Base-by-base conservation (phyloP, 2,113 vertebrate genomes). In the Heterotilapia buettikoferi region DNA sequence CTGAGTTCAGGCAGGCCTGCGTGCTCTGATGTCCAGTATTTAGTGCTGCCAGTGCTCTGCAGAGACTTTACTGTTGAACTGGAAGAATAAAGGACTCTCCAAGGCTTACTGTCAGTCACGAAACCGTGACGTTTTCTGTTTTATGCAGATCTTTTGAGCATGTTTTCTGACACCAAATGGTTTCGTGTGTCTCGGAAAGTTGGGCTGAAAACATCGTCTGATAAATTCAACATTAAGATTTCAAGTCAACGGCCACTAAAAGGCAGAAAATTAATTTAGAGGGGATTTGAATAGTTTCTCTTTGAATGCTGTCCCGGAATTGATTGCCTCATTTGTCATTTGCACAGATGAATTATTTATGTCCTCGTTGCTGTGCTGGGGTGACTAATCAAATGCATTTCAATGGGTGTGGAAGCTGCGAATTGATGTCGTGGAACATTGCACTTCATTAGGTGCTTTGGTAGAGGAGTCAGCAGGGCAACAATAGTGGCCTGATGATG, bases 301-400 rank as follows among this genome's bases (percentile, higher is more conserved):
- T 95, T 95, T 95, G 93, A 95, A 94, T 91, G 89, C 93, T 88
- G 86, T 93, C 91, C 91, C 86, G 24, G 83, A 93, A 92, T 95
- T 95, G 94, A 96, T 96, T 94, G 94, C 93, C 93, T 94, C 93
- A 92, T 96, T 95, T 95, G 94, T 96, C 95, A 95, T 92, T 94
- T 92, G 89, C 89, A 90, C 93, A 91, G 93, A 95, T 96, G 91
- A 95, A 96, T 95, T 95, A 96, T 96, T 95, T 90, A 96, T 96
- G 92, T 92, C 84, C 88, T 83, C 10, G 71, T 91, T 93, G 94
- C 92, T 86, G 82, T 88, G 92, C 87, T 52, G 83, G 80, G 90
- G 90, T 90, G 94, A 96, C 94, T 95, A 94, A 96, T 96, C 94
- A 95, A 93, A 92, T 90, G 90, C 92, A 91, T 94, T 93, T 92